These are phyloP conservation scores for Pocillopora meandrina DNA, from an alignment of 92 coral and sea anemone genomes.

Conservation along the genomic window DNA sequence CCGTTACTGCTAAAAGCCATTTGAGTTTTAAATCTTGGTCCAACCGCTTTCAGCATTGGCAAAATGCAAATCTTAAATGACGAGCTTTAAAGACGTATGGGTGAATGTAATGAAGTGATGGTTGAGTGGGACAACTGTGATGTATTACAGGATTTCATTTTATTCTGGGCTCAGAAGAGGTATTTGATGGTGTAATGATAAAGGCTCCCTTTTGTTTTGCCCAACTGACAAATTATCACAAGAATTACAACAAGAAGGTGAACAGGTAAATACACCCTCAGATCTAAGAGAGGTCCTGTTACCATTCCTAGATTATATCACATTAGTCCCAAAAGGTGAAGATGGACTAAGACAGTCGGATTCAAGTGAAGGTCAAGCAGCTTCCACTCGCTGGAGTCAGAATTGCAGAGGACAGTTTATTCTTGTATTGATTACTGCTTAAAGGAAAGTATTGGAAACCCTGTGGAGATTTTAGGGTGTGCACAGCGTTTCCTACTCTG, in stretches of 20 bases:
- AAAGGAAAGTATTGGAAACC: slow-evolving; percentile 42
- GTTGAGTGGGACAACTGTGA: too few species aligned
- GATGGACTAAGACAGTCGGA: background rate
- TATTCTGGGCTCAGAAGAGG: background rate
- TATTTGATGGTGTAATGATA: background rate
- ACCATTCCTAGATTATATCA: slow-evolving; percentile 9
- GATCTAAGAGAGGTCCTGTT: slow-evolving; percentile 7
- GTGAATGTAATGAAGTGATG: too few species aligned
- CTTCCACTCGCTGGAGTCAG: slow-evolving; percentile 29
- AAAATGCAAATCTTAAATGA: too few species aligned
- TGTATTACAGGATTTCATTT: too few species aligned
- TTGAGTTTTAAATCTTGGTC: too few species aligned
- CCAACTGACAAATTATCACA: slow-evolving; percentile 1
- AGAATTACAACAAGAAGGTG: slow-evolving; percentile 5
- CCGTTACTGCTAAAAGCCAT: too few species aligned
- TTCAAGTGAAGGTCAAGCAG: background rate
- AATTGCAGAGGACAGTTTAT: background rate
- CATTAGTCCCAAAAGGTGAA: slow-evolving; percentile 20
- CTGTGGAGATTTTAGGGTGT: slow-evolving; percentile 54
- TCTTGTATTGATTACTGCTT: slow-evolving; percentile 36
- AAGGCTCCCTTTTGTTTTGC: slow-evolving; percentile 6
- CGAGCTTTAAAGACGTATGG: too few species aligned
- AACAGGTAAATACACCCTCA: slow-evolving; percentile 6
- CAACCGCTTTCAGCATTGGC: too few species aligned
- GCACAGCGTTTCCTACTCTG: slow-evolving; percentile 52